phyloP scores from a whole-genome alignment of 2,113 vertebrate genomes.

The Emydocephalus ijimae region DNA sequence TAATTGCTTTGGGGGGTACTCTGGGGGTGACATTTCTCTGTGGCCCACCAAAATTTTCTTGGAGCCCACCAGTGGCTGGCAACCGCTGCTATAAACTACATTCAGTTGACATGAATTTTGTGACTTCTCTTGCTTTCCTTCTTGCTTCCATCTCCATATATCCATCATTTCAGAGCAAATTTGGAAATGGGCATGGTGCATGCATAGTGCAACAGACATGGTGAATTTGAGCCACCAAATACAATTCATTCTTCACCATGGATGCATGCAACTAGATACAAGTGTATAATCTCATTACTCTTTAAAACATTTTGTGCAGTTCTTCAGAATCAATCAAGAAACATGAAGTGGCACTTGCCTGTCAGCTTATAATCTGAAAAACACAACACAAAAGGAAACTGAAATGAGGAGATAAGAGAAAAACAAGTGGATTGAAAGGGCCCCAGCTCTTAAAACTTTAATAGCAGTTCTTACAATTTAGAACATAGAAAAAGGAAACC shows the following conservation, averaged over 20 bases:
- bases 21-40: too few species aligned
- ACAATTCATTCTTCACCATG: background rate
- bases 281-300: background rate
- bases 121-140: background rate
- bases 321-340: background rate
- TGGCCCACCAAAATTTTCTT: too few species aligned
- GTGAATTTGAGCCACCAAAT: background rate
- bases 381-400: background rate
- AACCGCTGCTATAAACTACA: background rate
- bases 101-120: background rate
- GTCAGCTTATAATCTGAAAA: background rate
- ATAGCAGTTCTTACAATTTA: background rate
- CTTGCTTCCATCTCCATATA: background rate
- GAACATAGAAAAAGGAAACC: background rate
- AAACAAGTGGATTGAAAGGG: background rate
- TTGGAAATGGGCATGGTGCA: background rate
- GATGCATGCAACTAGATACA: background rate
- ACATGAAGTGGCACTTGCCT: background rate
- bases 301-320: background rate
- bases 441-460: background rate
- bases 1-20: too few species aligned
- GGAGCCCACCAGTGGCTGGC: too few species aligned
- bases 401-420: background rate
- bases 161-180: background rate
- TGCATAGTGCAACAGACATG: background rate